Evolutionary conservation across 2,888 invertebrate species (phyloP).

Genomic region (Pseudanteris insignis): DNA sequence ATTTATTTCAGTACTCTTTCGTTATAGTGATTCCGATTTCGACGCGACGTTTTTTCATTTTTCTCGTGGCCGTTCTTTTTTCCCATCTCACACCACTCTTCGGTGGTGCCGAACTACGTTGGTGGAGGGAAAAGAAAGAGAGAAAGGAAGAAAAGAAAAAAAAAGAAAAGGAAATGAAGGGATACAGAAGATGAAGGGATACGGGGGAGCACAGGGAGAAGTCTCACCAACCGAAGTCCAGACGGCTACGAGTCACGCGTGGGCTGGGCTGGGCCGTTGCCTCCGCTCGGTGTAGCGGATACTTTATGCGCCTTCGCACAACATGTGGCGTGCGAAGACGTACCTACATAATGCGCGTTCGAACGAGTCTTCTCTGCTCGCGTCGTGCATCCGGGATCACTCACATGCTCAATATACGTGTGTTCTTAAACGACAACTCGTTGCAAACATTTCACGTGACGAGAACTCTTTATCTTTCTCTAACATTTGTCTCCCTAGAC

Average conservation of each 20-base stretch:
- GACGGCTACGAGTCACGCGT: conserved; percentile 44
- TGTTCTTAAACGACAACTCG: neutral
- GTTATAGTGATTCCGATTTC: conserved; percentile 22
- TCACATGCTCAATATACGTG: conserved; percentile 45
- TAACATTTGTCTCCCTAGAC: too few relatives aligned
- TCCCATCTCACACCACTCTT: conserved; percentile 5
- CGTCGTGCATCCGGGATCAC: conserved; percentile 52
- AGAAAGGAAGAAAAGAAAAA: conserved; percentile 1
- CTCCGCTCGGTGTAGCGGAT: conserved; percentile 32
- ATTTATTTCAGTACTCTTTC: conserved; percentile 11
- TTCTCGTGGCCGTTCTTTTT: neutral
- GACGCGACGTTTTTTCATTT: conserved; percentile 1
- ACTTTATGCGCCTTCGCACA: conserved; percentile 41
- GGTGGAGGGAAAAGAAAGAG: neutral
- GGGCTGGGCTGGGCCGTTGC: conserved; percentile 32
- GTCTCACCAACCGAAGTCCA: conserved; percentile 26
- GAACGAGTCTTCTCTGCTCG: conserved; percentile 45
- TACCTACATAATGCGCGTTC: conserved; percentile 48
- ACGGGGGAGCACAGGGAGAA: too few relatives aligned
- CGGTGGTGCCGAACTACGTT: conserved; percentile 3
- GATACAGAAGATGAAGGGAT: neutral
- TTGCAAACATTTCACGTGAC: too few relatives aligned
- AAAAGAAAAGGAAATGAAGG: conserved; percentile 2
- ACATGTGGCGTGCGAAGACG: conserved; percentile 44
- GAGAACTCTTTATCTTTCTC: too few relatives aligned